phyloP scores from a whole-genome alignment of 2,888 invertebrate species.

The Drosophila demipolita region DNA sequence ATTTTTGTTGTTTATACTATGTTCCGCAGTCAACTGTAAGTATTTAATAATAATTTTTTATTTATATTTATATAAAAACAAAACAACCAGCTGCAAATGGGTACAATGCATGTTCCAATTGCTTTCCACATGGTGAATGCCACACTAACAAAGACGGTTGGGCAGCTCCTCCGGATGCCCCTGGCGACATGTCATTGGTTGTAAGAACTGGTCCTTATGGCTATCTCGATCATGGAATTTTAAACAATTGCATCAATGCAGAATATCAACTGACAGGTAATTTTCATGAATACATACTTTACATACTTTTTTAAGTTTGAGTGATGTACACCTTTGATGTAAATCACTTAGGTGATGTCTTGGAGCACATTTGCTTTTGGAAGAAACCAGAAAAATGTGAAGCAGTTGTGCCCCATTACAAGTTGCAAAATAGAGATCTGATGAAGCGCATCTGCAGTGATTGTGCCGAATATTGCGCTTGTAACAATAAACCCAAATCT shows the following conservation, averaged over 20 bases:
- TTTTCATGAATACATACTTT: neutral
- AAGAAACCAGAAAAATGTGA: neutral
- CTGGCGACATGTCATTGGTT: neutral
- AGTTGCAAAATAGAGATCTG: neutral
- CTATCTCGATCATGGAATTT: neutral
- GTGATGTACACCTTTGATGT: neutral
- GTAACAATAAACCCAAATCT: neutral
- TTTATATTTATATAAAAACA: no score
- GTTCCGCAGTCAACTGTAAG: neutral
- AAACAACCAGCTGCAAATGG: neutral
- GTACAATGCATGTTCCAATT: conserved; percentile 4
- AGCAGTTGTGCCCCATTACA: conserved; percentile 9
- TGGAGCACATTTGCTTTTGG: conserved; percentile 1
- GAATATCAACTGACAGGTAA: conserved; percentile 6
- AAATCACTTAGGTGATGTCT: conserved; percentile 2
- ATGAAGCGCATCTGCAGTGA: neutral
- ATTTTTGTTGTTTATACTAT: neutral
- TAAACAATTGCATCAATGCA: neutral
- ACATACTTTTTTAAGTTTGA: neutral
- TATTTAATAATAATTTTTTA: neutral
- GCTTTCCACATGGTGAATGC: neutral
- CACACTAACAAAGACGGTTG: neutral
- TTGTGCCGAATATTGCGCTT: neutral
- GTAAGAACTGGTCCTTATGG: neutral
- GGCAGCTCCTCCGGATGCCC: neutral